Evolutionary conservation across 2,888 invertebrate species (phyloP).

Genomic region (Nematopogon swammerdamellus): DNA sequence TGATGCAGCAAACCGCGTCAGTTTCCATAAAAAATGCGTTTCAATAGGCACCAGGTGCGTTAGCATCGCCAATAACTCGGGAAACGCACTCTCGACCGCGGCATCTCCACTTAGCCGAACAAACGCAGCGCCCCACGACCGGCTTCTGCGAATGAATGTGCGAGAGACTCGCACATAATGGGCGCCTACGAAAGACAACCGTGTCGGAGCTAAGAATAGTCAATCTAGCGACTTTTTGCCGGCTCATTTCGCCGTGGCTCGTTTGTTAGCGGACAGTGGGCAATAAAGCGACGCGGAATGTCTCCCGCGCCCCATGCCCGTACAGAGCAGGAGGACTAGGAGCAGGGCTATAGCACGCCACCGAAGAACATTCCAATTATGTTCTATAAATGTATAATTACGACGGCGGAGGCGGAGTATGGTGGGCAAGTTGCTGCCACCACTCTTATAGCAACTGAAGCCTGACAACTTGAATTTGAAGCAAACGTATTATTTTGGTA

Average conservation of each 20-base stretch:
- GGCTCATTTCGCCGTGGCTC: constrained; percentile 22
- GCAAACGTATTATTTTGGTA: no score
- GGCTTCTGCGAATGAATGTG: neutral
- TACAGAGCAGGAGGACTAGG: neutral
- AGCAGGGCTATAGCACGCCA: constrained; percentile 7
- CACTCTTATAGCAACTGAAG: no score
- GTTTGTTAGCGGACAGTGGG: constrained; percentile 23
- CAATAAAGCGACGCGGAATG: constrained; percentile 20
- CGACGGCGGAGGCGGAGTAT: neutral
- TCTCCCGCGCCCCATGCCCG: constrained; percentile 11
- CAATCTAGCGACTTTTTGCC: constrained; percentile 27
- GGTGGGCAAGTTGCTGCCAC: neutral
- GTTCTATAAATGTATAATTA: constrained; percentile 10
- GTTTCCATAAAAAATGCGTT: no score
- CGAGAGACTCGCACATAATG: neutral
- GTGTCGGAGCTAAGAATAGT: constrained; percentile 23
- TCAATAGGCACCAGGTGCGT: no score
- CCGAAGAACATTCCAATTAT: constrained; percentile 10
- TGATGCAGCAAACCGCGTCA: no score
- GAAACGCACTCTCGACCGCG: no score
- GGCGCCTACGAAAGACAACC: neutral
- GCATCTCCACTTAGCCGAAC: no score
- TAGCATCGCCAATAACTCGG: no score
- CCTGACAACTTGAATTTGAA: no score
- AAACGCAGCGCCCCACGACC: neutral